Conservation (phyloP, 23 tunicate species). For the Trididemnum miniatum region DNA sequence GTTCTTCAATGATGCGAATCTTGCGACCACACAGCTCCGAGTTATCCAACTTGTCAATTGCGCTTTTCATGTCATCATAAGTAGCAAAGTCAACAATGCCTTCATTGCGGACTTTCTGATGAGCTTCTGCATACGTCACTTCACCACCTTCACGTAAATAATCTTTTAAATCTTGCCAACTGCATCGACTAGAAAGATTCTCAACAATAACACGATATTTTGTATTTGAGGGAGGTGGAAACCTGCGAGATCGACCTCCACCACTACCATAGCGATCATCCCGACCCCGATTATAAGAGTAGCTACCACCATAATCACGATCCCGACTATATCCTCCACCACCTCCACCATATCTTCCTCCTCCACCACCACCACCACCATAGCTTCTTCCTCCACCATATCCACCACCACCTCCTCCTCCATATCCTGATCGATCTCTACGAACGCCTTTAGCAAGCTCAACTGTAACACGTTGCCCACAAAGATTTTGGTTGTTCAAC, state of each 20-base stretch:
- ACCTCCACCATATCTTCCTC: constrained; percentile 47
- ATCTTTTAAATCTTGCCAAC: constrained; percentile 95
- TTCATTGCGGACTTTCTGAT: constrained; percentile 43
- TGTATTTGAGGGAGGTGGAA: constrained; percentile 66
- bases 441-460: constrained; percentile 90
- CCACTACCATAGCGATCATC: constrained; percentile 44
- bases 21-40: constrained; percentile 73
- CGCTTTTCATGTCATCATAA: constrained; percentile 66
- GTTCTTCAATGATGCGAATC: constrained; percentile 57
- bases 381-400: constrained; percentile 31
- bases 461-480: constrained; percentile 84
- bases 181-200: constrained; percentile 53
- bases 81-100: constrained; percentile 64
- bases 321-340: constrained; percentile 48
- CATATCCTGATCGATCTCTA: constrained; percentile 48
- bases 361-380: constrained; percentile 46
- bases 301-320: constrained; percentile 47
- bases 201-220: constrained; percentile 69
- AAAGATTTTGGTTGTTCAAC: constrained; percentile 76
- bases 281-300: constrained; percentile 26
- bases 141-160: constrained; percentile 65
- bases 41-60: constrained; percentile 68
- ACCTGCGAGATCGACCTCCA: constrained; percentile 37
- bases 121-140: constrained; percentile 80
- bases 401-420: constrained; percentile 49